phyloP scores from a whole-genome alignment of 1,140 invertebrate species.

The Drosophila kepulauana region DNA sequence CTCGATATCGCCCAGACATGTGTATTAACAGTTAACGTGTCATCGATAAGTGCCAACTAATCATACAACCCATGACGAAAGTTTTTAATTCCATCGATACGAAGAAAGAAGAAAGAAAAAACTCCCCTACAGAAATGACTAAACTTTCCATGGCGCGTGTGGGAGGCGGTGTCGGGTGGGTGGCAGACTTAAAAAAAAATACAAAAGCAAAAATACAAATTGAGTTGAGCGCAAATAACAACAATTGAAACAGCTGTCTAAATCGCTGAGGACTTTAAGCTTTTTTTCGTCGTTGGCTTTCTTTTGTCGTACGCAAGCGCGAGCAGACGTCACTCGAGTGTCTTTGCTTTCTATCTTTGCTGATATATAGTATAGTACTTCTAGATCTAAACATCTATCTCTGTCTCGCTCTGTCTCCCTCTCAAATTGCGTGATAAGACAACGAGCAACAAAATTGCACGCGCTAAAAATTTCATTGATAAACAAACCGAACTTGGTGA shows the following conservation, averaged over 20 bases:
- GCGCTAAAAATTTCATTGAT: conserved; percentile 66
- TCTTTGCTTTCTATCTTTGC: conserved; percentile 25
- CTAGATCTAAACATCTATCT: neutral
- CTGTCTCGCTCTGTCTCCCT: conserved; percentile 3
- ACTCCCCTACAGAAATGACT: conserved; percentile 37
- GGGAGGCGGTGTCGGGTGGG: conserved; percentile 3
- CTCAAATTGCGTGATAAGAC: conserved; percentile 51
- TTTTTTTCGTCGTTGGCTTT: conserved; percentile 23
- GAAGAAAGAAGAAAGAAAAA: conserved; percentile 17
- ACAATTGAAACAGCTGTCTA: conserved; percentile 64
- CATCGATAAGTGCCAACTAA: conserved; percentile 55
- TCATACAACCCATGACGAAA: conserved; percentile 54
- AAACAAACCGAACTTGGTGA: conserved; percentile 38
- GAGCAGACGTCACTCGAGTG: conserved; percentile 55
- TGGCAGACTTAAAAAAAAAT: conserved; percentile 27
- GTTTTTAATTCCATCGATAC: conserved; percentile 23
- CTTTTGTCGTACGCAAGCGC: conserved; percentile 21
- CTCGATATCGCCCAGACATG: neutral
- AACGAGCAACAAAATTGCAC: conserved; percentile 56
- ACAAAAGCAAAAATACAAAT: conserved; percentile 14
- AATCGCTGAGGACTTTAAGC: conserved; percentile 45
- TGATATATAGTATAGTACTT: neutral
- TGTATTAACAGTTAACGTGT: conserved; percentile 44
- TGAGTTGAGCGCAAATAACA: conserved; percentile 26
- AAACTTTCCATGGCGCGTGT: conserved; percentile 46